Evolutionary conservation across 2,888 invertebrate genomes (phyloP).

Genomic region (Patella depressa): DNA sequence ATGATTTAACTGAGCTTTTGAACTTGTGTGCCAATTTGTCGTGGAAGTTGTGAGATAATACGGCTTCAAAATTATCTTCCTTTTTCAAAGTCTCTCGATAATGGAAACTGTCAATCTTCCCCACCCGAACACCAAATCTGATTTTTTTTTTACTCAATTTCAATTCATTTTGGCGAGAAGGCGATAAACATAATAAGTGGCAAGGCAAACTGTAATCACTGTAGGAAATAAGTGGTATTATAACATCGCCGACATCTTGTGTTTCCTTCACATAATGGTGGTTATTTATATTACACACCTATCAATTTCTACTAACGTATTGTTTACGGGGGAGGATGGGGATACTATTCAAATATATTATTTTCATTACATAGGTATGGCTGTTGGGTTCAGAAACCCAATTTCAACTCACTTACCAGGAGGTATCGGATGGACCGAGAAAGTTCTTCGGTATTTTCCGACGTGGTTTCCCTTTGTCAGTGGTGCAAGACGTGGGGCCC

Average conservation of each 20-base stretch:
- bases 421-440: too few species aligned
- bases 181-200: conserved; percentile 8
- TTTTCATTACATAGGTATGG: too few species aligned
- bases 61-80: conserved; percentile 6
- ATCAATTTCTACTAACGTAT: background rate
- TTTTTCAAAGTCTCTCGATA: conserved; percentile 6
- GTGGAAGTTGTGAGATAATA: conserved; percentile 5
- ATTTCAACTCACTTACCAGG: too few species aligned
- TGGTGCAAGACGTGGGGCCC: too few species aligned
- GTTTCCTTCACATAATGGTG: background rate
- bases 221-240: background rate
- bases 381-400: too few species aligned
- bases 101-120: conserved; percentile 3
- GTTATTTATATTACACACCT: background rate
- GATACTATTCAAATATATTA: too few species aligned
- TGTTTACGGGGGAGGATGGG: too few species aligned
- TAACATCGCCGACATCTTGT: background rate
- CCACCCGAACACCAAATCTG: background rate
- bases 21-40: conserved; percentile 7
- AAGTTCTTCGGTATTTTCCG: too few species aligned
- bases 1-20: background rate
- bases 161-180: background rate
- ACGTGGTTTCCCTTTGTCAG: too few species aligned
- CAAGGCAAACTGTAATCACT: conserved; percentile 1
- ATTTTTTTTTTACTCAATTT: background rate